phyloP scores from a whole-genome alignment of 1,140 invertebrate species.

The Bombus balteatus region DNA sequence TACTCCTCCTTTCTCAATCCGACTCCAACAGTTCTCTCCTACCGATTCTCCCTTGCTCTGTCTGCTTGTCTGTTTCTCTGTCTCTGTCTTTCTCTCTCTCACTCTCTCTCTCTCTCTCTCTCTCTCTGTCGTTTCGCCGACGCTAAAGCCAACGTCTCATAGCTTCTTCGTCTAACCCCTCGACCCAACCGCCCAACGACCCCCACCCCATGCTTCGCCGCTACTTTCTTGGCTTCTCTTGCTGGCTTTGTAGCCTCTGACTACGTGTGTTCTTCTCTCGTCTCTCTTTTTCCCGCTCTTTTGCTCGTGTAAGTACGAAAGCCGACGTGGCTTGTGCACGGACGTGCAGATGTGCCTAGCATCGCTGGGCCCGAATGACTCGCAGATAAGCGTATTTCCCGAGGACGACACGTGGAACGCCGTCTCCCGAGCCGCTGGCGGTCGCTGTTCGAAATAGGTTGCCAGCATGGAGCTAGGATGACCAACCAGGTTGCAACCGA shows the following conservation, averaged over 20 bases:
- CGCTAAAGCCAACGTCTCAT: constrained; percentile 20
- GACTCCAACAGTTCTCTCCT: constrained; percentile 50
- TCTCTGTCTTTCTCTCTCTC: not conserved
- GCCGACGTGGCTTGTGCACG: constrained; percentile 60
- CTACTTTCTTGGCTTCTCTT: constrained; percentile 66
- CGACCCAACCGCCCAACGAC: constrained; percentile 44
- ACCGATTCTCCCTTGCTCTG: constrained; percentile 35
- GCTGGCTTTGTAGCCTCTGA: not conserved
- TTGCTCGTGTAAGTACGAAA: constrained; percentile 67
- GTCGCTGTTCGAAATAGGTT: constrained; percentile 6
- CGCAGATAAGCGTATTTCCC: not conserved
- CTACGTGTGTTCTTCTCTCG: constrained; percentile 38
- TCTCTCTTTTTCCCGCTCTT: constrained; percentile 45
- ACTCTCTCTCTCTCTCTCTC: constrained; percentile 11
- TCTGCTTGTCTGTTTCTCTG: not conserved
- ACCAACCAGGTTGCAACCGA: not conserved
- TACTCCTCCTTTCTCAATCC: constrained; percentile 54
- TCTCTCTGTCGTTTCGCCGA: not conserved
- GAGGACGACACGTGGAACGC: constrained; percentile 29
- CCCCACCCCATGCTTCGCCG: constrained; percentile 58
- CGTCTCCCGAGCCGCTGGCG: not conserved
- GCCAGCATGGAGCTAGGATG: not conserved
- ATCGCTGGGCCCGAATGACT: constrained; percentile 46
- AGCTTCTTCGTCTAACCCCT: constrained; percentile 45
- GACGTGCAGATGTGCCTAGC: constrained; percentile 63